A percentile compares a stretch with the other conserved stretches of the same genome.
phyloP scores from a whole-genome alignment of 2,888 invertebrate genomes.

The Tetrapedia diversipes region DNA sequence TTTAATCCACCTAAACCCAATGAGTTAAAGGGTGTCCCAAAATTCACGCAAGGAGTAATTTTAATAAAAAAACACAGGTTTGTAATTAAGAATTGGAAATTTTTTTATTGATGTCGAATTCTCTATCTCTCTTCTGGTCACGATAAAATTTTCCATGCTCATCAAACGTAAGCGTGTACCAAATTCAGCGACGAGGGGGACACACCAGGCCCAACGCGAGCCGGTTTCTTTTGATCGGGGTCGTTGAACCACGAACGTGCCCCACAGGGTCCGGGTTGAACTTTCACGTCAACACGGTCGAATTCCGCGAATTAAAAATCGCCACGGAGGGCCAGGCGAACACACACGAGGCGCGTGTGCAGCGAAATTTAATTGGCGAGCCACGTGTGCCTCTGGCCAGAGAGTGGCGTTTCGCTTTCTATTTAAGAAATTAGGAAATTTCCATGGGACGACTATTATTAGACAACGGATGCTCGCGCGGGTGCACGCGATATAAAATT shows the following conservation, averaged over 20 bases:
- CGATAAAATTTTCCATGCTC: slow-evolving; percentile 29
- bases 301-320: slow-evolving; percentile 71
- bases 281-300: slow-evolving; percentile 70
- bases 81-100: too few relatives aligned
- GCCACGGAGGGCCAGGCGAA: slow-evolving; percentile 38
- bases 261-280: slow-evolving; percentile 62
- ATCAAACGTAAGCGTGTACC: slow-evolving; percentile 18
- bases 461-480: too few relatives aligned
- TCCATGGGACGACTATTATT: too few relatives aligned
- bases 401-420: slow-evolving; percentile 45
- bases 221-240: slow-evolving; percentile 68
- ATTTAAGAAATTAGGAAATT: too few relatives aligned
- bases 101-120: too few relatives aligned
- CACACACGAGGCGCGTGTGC: slow-evolving; percentile 46
- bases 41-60: too few relatives aligned
- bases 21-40: too few relatives aligned
- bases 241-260: slow-evolving; percentile 71
- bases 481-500: too few relatives aligned
- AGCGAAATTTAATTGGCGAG: slow-evolving; percentile 57
- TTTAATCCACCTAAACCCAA: too few relatives aligned
- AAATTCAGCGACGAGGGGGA: slow-evolving; percentile 19
- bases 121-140: slow-evolving; percentile 6
- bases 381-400: slow-evolving; percentile 5
- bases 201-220: slow-evolving; percentile 50
- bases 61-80: too few relatives aligned